Evolutionary conservation across 2,797 vertebrate species (phyloP), one percentile per base, ranked within the genome.

Genomic region (Melanotaenia trifasciata): DNA sequence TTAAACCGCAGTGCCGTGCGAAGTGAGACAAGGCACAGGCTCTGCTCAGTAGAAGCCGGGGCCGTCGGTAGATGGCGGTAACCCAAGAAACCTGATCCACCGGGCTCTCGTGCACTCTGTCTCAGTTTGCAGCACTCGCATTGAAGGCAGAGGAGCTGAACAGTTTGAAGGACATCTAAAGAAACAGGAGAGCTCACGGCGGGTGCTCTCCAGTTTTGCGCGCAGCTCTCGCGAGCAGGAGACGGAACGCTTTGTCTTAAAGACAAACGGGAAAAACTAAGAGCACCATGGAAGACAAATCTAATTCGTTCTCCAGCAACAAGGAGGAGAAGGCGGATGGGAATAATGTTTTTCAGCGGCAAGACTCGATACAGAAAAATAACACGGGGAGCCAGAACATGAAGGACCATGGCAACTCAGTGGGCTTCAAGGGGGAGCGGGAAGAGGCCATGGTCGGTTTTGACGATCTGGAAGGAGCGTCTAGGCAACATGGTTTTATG

Each of bases 401-500:
- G 77, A 98, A 99, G 94, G 97, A 98, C 83, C 97, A 97, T 80
- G 95, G 95, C 92, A 98, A 98, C 94, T 98, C 97, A 1, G 96
- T 98, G 89, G 95, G 96, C 92, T 96, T 96, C 92, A 97, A 97
- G 91, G 95, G 95, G 93, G 97, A 97, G 89, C 93, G 93, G 79
- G 97, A 97, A 81, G 97, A 97, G 83, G 90, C 96, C 74, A 94
- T 94, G 90, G 96, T 95, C 82, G 96, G 96, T 38, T 96, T 96
- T 82, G 97, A 98, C 85, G 96, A 97, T 81, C 91, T 95, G 81
- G 96, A 97, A 83, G 96, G 93, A 50, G 94, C 95, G 84, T 83
- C 94, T 89, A 93, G 95, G 89, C 96, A 94, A 86, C 88, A 96
- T 67, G 96, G 97, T 68, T 98, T 98, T 90, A 98, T 98, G 97